A percentile compares a stretch with the other conserved stretches of the same genome.
phyloP scores from a whole-genome alignment of 2,888 invertebrate genomes.

The Heliconius ethilla region DNA sequence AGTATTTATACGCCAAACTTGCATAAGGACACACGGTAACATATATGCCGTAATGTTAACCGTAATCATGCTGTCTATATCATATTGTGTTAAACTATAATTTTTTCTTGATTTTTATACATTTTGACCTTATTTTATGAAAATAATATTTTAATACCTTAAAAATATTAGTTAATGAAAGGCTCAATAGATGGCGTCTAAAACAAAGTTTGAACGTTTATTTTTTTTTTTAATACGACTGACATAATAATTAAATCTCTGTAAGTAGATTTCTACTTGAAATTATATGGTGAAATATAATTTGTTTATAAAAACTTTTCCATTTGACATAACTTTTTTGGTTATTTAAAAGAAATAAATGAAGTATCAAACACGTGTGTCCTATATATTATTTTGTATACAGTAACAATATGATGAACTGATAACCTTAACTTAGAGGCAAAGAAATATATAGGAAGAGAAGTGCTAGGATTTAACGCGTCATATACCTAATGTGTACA shows the following conservation, averaged over 20 bases:
- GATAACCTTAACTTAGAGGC: conserved; percentile 14
- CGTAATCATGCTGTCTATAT: no score
- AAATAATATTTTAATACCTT: not conserved
- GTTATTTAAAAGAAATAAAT: no score
- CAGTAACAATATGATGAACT: conserved; percentile 14
- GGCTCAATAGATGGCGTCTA: not conserved
- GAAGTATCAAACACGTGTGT: conserved; percentile 4
- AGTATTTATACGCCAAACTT: conserved; percentile 1
- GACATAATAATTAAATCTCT: not conserved
- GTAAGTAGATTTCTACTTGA: not conserved
- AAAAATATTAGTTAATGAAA: not conserved
- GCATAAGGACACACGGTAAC: conserved; percentile 1
- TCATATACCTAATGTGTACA: conserved; percentile 11
- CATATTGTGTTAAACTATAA: no score
- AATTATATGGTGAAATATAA: not conserved
- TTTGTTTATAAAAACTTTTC: not conserved
- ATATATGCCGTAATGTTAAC: no score
- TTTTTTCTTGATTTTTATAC: not conserved
- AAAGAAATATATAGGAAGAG: conserved; percentile 21
- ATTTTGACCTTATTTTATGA: not conserved
- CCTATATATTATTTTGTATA: not conserved
- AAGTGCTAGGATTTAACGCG: conserved; percentile 34
- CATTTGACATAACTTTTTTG: no score
- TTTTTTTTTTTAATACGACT: not conserved
- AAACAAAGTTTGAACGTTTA: not conserved